Base-by-base conservation (phyloP, 2,797 vertebrate genomes). In the Tamandua tetradactyla region DNA sequence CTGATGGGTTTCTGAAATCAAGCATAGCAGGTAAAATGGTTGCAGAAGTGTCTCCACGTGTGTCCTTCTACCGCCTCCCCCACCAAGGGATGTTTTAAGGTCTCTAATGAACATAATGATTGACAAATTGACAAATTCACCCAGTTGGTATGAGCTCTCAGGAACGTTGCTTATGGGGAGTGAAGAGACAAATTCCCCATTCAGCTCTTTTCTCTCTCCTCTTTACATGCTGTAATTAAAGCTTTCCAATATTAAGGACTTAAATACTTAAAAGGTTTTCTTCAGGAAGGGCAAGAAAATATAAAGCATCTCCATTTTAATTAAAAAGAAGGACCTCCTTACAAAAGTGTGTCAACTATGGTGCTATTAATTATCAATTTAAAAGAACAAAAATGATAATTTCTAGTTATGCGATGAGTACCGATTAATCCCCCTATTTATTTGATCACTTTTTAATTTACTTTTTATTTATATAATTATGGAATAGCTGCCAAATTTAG, bases 361-460 rank as follows among this genome's bases (percentile, higher is more conserved):
- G 40, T 2, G 25, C 61, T 61, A 37, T 69, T 93, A 0, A 86
- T 78, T 72, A 95, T 64, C 47, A 72, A 75, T 85, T 95, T 84
- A 87, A 69, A 91, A 47, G 71, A 95, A 61, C 52, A 40, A 87
- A 91, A 92, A 75, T 35, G 86, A 5, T 37, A 35, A 12, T 94
- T 91, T 95, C 81, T 75, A 55, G 23, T 22, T 83, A 49, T 72
- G 69, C 95, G 92, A 44, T 71, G 87, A 91, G 68, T 35, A 64
- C 83, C 20, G 25, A 42, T 62, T 95, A 17, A 11, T 69, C 37
- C 7, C 61, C 49, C 74, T 52, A 93, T 93, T 96, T 91, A 93
- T 96, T 95, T 83, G 83, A 95, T 94, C 92, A 62, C 82, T 79
- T 86, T 97, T 96, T 96, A 68, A 96, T 97, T 95, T 91, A 47